These are phyloP conservation scores for Nibea coibor DNA, from an alignment of 2,113 vertebrate genomes.

Conservation along the genomic window DNA sequence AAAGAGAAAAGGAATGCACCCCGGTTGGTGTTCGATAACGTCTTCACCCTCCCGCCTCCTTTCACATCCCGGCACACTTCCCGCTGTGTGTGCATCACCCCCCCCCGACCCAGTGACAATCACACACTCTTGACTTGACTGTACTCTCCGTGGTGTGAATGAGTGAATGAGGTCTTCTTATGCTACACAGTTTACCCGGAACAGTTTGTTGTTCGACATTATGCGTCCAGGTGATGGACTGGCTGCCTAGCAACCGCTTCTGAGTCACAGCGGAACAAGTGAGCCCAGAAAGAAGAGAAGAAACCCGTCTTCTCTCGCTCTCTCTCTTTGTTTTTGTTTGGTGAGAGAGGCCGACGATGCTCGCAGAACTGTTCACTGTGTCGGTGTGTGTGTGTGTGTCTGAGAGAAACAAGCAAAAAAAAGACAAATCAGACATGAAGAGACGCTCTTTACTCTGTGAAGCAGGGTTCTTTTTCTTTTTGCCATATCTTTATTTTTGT, in stretches of 20 bases:
- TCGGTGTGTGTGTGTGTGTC: slow-evolving; percentile 23
- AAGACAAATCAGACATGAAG: slow-evolving; percentile 51
- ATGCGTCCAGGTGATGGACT: slow-evolving; percentile 27
- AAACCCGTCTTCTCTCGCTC: not conserved
- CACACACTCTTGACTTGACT: slow-evolving; percentile 60
- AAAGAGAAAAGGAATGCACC: slow-evolving; percentile 37
- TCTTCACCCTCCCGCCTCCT: slow-evolving; percentile 17
- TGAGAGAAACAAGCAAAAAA: slow-evolving; percentile 41
- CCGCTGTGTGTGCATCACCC: slow-evolving; percentile 34
- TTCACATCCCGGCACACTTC: slow-evolving; percentile 39
- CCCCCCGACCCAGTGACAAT: slow-evolving; percentile 66
- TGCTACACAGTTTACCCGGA: slow-evolving; percentile 43
- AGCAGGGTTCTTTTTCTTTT: slow-evolving; percentile 45
- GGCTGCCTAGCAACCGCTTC: slow-evolving; percentile 37
- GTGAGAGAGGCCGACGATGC: slow-evolving; percentile 6
- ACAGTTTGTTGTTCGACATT: slow-evolving; percentile 6
- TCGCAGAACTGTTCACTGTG: slow-evolving; percentile 19
- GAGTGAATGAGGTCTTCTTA: slow-evolving; percentile 14
- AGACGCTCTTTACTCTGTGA: slow-evolving; percentile 34
- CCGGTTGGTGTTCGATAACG: slow-evolving; percentile 33
- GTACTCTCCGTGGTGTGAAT: slow-evolving; percentile 44
- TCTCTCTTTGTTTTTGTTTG: not conserved
- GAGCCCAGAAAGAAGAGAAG: slow-evolving; percentile 14
- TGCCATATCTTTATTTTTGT: slow-evolving; percentile 52
- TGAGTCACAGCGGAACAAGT: slow-evolving; percentile 31